Evolutionary conservation across 2,888 invertebrate species (phyloP).

Genomic region (Busseola fusca): DNA sequence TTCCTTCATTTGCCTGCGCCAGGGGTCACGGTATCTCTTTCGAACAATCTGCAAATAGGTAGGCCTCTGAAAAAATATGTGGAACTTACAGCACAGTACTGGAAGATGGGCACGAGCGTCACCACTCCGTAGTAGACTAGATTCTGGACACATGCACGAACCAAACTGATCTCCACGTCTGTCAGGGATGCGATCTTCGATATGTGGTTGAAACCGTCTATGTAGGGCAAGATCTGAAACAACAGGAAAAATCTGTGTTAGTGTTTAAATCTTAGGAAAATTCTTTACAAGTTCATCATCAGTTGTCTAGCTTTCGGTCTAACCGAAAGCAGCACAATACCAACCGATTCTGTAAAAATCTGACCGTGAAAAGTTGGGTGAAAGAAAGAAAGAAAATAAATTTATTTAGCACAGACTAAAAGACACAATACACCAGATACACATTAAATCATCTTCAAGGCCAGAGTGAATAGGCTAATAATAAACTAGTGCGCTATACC

Average conservation of each 20-base stretch:
- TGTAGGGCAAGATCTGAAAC: conserved; percentile 92
- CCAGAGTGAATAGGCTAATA: too few relatives aligned
- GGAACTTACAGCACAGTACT: conserved; percentile 91
- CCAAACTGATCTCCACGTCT: conserved; percentile 94
- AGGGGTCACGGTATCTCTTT: too few relatives aligned
- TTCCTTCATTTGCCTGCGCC: too few relatives aligned
- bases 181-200: conserved; percentile 93
- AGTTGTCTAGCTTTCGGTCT: neutral
- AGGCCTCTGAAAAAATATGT: neutral
- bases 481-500: too few relatives aligned
- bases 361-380: too few relatives aligned
- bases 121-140: conserved; percentile 93
- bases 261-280: neutral
- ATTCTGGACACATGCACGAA: conserved; percentile 94
- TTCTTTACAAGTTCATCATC: neutral
- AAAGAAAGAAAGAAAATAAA: too few relatives aligned
- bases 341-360: too few relatives aligned
- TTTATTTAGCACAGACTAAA: too few relatives aligned
- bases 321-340: neutral
- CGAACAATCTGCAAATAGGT: too few relatives aligned
- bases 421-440: too few relatives aligned
- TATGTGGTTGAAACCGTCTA: conserved; percentile 95
- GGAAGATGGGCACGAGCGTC: conserved; percentile 93
- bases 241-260: conserved; percentile 38
- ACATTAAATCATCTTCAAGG: too few relatives aligned